phyloP scores from a whole-genome alignment of 2,888 invertebrate genomes.

The Leucoma salicis region DNA sequence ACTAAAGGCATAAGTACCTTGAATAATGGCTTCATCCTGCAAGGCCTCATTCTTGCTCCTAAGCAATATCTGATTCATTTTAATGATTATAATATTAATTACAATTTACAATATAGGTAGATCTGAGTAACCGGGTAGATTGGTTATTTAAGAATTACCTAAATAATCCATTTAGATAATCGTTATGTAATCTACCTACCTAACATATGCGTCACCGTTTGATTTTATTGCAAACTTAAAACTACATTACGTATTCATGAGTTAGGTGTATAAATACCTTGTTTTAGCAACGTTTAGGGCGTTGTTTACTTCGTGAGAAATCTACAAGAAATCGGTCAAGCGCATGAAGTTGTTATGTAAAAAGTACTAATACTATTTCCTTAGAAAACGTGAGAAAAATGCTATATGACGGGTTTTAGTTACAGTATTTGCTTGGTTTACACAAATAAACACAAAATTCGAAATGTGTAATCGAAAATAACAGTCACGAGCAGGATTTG shows the following conservation, averaged over 20 bases:
- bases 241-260: constrained; percentile 24
- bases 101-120: too few species aligned
- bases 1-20: too few species aligned
- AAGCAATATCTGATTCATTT: too few species aligned
- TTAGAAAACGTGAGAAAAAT: neutral
- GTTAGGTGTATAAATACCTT: constrained; percentile 14
- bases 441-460: too few species aligned
- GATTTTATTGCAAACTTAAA: constrained; percentile 19
- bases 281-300: constrained; percentile 9
- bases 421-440: too few species aligned
- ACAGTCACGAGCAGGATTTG: too few species aligned
- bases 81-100: too few species aligned
- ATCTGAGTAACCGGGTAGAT: too few species aligned
- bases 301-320: constrained; percentile 4
- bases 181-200: constrained; percentile 12
- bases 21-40: too few species aligned
- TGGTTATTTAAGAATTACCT: neutral
- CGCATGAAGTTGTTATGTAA: neutral
- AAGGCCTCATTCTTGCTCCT: too few species aligned
- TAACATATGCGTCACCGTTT: constrained; percentile 18
- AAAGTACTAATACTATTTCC: neutral
- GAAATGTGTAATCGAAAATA: too few species aligned
- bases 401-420: too few species aligned
- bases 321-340: constrained; percentile 3
- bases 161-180: neutral